Evolutionary conservation across 2,888 invertebrate species (phyloP), one percentile per base, ranked within the genome.

Genomic region (Erebia palarica): DNA sequence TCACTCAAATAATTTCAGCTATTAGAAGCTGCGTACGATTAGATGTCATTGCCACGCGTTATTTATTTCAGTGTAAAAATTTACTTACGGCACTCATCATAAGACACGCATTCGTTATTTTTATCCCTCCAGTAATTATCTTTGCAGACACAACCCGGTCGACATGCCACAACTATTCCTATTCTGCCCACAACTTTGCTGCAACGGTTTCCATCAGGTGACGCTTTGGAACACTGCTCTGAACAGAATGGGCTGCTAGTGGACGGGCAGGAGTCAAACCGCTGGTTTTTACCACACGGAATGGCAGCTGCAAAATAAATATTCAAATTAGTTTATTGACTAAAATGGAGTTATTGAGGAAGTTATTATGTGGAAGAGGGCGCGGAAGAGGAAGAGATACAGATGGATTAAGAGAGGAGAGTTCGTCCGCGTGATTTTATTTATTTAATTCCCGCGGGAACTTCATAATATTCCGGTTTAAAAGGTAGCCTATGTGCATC

Each of bases 101-200:
- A 72, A n/a, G 81, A 76, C 16, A 84, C 75, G 72, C 84, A 86
- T 4, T 72, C 58, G 0, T 73, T 67, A 3, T 72, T 21, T 1
- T 58, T 53, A 63, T 83, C 73, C 71, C 84, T 80, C 8, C 82
- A 82, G 69, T 77, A 82, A 1, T 79, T 80, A 27, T 82, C 80
- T 14, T 78, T 72, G 63, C 85, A 85, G 71, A 82, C 81, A 65
- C 84, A 84, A 42, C 69, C 78, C 9, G 75, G 70, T 65, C 80
- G 78, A 64, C 84, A 84, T 7, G 70, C 58, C 0, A 83, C 77
- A 61, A 81, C 83, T 0, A 63, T 53, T 5, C 14, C 16, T 21
- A 65, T 53, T 16, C 16, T 53, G 0, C 69, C 70, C 13, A 66
- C 0, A 18, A 27, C 36, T 11, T 36, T 36, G 36, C 70, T 67